phyloP scores from a whole-genome alignment of 92 coral and sea anemone species.

The Phenganax stokvisi region DNA sequence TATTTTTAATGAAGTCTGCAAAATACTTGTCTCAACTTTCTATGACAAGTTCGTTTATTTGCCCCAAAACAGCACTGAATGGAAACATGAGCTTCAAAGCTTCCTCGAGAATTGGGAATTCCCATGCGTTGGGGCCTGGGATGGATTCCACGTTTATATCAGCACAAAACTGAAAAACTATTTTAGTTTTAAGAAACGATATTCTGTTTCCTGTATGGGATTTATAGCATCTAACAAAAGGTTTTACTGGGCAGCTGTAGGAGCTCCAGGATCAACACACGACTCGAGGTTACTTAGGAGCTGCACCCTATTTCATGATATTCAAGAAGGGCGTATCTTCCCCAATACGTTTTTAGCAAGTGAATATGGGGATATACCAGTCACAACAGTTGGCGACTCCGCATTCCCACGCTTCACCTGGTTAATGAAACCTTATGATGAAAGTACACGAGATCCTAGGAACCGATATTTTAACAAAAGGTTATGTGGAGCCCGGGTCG shows the following conservation, averaged over 20 bases:
- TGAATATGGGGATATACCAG: constrained; percentile 53
- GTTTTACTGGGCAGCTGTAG: constrained; percentile 62
- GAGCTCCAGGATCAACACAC: constrained; percentile 61
- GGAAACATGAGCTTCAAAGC: constrained; percentile 56
- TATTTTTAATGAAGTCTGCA: constrained; percentile 47
- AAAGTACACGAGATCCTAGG: constrained; percentile 50
- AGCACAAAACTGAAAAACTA: constrained; percentile 55
- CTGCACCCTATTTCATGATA: constrained; percentile 51
- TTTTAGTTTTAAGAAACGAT: constrained; percentile 59
- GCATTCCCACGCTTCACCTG: constrained; percentile 51
- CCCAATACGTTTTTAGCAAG: constrained; percentile 45
- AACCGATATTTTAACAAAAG: constrained; percentile 52
- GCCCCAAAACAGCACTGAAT: constrained; percentile 45
- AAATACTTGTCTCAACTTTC: constrained; percentile 40
- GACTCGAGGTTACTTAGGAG: constrained; percentile 52
- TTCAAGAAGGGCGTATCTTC: constrained; percentile 50
- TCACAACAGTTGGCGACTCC: constrained; percentile 54
- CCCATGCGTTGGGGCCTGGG: constrained; percentile 62
- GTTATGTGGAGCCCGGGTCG: constrained; percentile 50
- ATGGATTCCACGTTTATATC: constrained; percentile 63
- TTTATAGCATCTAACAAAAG: constrained; percentile 56
- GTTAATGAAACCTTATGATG: constrained; percentile 53
- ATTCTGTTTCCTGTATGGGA: constrained; percentile 61
- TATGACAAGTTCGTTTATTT: constrained; percentile 51
- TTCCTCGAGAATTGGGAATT: constrained; percentile 65